Evolutionary conservation across 2,888 invertebrate species (phyloP), one percentile per base, ranked within the genome.

Genomic region (Eumerus sabulonum): DNA sequence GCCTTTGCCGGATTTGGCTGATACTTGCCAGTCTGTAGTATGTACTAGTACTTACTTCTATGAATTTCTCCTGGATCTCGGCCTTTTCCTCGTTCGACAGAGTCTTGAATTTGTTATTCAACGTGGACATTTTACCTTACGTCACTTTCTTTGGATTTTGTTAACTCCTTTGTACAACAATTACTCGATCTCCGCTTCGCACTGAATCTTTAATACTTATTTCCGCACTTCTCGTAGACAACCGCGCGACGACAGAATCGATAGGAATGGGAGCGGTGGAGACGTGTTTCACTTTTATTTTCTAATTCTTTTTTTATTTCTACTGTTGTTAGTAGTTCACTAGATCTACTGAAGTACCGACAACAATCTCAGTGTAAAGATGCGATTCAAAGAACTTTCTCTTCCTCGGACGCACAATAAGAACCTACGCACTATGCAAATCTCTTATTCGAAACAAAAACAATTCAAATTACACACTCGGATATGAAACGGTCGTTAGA

Each of bases 51-150:
- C 91, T 91, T 91, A 95, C 95, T 90, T 92, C 92, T 84, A 91
- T 91, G 87, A 95, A 95, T 87, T 94, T 93, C 90, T 94, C 94
- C 86, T 92, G 91, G 85, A 95, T 92, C 90, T 95, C 95, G 81
- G 92, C 90, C 84, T 92, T 91, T 90, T 95, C 94, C 86, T 94
- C 94, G 71, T 84, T 85, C 63, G 89, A 88, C 67, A 89, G 84
- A 72, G 85, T 87, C 85, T 88, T 88, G 71, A 88, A 86, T 85
- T 87, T 88, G 76, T 87, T 88, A 38, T 59, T 79, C 56, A 79
- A 51, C 50, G 64, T 51, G 68, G 79, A 79, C 79, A 79, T 79
- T 44, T 73, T 59, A 36, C 17, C 59, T 35, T 19, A 16, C 9
- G n/a, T 62, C 47, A 36, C 18, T 45, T n/a, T 1, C 7, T 27